These are phyloP conservation scores for Eilema griseolum DNA, from an alignment of 2,888 invertebrate genomes.

Conservation along the genomic window DNA sequence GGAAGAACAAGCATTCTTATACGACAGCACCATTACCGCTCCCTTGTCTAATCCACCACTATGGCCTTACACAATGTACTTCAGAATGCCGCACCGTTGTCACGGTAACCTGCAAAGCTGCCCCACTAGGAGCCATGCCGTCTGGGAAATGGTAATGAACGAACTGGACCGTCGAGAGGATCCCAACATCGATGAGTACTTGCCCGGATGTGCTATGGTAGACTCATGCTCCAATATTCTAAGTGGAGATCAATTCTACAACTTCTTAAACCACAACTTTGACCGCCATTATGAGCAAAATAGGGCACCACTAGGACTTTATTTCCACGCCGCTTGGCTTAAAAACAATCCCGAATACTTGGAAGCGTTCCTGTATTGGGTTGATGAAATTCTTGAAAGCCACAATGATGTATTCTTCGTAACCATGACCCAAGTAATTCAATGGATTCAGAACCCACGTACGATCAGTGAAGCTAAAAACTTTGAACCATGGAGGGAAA, in stretches of 20 bases:
- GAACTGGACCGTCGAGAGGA: constrained; percentile 97
- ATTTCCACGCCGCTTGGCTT: constrained; percentile 97
- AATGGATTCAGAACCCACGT: constrained; percentile 97
- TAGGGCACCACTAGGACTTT: constrained; percentile 95
- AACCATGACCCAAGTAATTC: constrained; percentile 98
- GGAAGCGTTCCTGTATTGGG: constrained; percentile 97
- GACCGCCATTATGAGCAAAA: constrained; percentile 97
- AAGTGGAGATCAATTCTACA: constrained; percentile 97
- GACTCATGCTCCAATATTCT: constrained; percentile 97
- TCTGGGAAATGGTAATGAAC: constrained; percentile 99
- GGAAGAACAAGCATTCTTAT: constrained; percentile 97
- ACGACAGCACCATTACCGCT: constrained; percentile 98
- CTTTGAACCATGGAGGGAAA: constrained; percentile 98
- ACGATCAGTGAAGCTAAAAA: constrained; percentile 94
- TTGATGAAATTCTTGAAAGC: constrained; percentile 94
- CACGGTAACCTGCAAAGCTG: constrained; percentile 97
- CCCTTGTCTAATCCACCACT: constrained; percentile 96
- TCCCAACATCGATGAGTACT: constrained; percentile 94
- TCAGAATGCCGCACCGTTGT: constrained; percentile 97
- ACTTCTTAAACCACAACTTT: constrained; percentile 97
- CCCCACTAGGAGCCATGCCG: constrained; percentile 96
- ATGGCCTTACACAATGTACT: constrained; percentile 99
- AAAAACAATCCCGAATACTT: constrained; percentile 97
- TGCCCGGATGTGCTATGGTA: constrained; percentile 97
- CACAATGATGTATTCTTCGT: constrained; percentile 97